Conservation (phyloP, 2,113 vertebrate species). For the Otocyon megalotis region DNA sequence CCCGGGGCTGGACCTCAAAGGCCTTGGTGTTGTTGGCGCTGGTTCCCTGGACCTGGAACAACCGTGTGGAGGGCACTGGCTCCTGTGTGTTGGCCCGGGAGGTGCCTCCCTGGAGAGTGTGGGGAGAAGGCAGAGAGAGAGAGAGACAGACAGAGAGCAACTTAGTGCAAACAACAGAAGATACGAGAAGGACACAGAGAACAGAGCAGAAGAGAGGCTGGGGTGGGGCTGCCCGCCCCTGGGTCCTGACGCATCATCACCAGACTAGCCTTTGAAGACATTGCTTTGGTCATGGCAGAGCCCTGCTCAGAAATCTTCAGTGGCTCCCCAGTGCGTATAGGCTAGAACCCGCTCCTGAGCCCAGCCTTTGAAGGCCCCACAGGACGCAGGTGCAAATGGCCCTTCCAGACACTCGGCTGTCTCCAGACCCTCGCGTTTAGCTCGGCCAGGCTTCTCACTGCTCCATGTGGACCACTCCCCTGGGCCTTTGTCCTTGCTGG, state of each 20-base stretch:
- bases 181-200: background rate
- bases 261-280: background rate
- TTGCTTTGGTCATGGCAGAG: background rate
- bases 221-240: background rate
- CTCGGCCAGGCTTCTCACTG: background rate
- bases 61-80: conserved; percentile 79
- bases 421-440: background rate
- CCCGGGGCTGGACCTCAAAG: conserved; percentile 87
- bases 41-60: conserved; percentile 92
- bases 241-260: background rate
- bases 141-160: background rate
- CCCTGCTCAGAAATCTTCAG: background rate
- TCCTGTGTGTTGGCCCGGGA: conserved; percentile 77
- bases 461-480: too few relatives aligned
- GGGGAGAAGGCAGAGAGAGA: background rate
- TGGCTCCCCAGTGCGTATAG: background rate
- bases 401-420: background rate
- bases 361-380: background rate
- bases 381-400: background rate
- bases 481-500: background rate
- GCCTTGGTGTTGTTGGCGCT: conserved; percentile 91
- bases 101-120: conserved; percentile 87
- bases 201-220: background rate
- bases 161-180: background rate
- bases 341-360: background rate